phyloP scores from a whole-genome alignment of 1,140 invertebrate genomes.

The Drosophila sproati region DNA sequence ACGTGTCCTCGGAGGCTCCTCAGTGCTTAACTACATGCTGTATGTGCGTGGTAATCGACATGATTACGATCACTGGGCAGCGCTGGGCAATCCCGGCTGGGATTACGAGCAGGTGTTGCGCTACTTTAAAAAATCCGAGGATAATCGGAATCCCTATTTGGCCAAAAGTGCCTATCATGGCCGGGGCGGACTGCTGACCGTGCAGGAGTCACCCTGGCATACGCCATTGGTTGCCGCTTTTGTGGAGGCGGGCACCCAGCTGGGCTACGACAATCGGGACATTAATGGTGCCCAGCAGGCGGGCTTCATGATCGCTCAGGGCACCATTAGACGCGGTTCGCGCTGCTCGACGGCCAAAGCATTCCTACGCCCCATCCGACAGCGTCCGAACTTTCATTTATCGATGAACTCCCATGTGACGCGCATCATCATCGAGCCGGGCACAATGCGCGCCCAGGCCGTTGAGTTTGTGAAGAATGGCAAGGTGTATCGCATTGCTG shows the following conservation, averaged over 20 bases:
- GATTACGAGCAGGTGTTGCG: conserved; percentile 93
- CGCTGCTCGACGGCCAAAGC: conserved; percentile 96
- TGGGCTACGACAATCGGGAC: conserved; percentile 94
- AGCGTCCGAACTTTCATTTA: conserved; percentile 91
- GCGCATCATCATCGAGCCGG: conserved; percentile 89
- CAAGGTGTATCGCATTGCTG: conserved; percentile 87
- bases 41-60: conserved; percentile 92
- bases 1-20: conserved; percentile 95
- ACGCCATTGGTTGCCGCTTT: conserved; percentile 92
- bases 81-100: conserved; percentile 94
- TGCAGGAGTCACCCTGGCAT: conserved; percentile 93
- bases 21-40: conserved; percentile 97
- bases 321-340: conserved; percentile 93
- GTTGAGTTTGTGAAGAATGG: conserved; percentile 91
- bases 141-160: conserved; percentile 93
- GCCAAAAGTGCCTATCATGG: conserved; percentile 89
- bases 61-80: conserved; percentile 97
- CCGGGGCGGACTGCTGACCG: conserved; percentile 91
- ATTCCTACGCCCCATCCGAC: conserved; percentile 91
- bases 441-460: conserved; percentile 89
- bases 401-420: conserved; percentile 91
- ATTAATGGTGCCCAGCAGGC: conserved; percentile 93
- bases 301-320: conserved; percentile 95
- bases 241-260: conserved; percentile 93
- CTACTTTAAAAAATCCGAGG: conserved; percentile 96